phyloP scores from a whole-genome alignment of 2,113 vertebrate species.

The Megaceryle maxima region DNA sequence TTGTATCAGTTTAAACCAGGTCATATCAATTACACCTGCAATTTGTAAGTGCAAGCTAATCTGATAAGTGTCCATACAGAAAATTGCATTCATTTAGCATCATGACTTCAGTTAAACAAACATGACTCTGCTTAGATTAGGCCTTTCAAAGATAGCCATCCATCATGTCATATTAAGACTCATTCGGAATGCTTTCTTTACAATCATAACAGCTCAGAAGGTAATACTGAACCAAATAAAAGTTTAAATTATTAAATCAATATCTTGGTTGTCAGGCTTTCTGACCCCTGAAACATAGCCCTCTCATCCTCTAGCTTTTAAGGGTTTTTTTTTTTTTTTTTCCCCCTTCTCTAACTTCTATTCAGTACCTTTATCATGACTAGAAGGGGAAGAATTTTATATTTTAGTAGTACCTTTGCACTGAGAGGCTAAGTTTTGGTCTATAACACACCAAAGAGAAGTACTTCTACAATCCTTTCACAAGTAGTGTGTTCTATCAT shows the following conservation, averaged over 20 bases:
- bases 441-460: not conserved
- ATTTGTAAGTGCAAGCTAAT: conserved; percentile 14
- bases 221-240: not conserved
- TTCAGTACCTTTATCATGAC: not conserved
- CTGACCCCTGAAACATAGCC: not conserved
- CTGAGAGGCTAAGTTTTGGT: not conserved
- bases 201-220: not conserved
- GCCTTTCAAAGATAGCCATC: not conserved
- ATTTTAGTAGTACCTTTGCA: not conserved
- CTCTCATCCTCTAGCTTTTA: not conserved
- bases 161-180: not conserved
- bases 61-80: not conserved
- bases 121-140: conserved; percentile 16
- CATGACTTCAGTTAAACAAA: conserved; percentile 42
- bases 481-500: not conserved
- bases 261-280: not conserved
- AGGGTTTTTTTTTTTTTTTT: not conserved
- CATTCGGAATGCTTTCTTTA: conserved; percentile 8
- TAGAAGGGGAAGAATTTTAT: not conserved
- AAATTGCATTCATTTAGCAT: conserved; percentile 47
- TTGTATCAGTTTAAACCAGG: conserved; percentile 18
- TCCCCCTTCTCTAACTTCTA: not conserved
- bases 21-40: conserved; percentile 8
- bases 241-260: not conserved
- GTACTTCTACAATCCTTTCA: not conserved